These are phyloP conservation scores for Drosophila carrolli DNA, from an alignment of 1,140 invertebrate genomes.

Conservation along the genomic window DNA sequence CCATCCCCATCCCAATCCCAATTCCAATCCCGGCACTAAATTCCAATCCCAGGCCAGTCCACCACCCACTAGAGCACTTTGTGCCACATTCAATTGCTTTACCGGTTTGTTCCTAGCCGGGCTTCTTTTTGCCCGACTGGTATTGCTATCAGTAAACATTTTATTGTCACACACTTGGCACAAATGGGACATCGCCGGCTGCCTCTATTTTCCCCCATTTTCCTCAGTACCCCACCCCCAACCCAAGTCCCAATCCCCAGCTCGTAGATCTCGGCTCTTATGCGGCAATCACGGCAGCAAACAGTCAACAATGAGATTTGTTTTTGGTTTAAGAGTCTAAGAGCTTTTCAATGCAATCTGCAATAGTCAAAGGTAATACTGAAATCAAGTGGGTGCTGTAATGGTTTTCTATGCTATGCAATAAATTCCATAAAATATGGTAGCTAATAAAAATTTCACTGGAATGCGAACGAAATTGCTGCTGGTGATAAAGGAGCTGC, in stretches of 20 bases:
- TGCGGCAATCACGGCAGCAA: slow-evolving; percentile 75
- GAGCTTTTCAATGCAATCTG: slow-evolving; percentile 51
- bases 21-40: slow-evolving; percentile 12
- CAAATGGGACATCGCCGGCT: slow-evolving; percentile 68
- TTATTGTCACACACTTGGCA: slow-evolving; percentile 82
- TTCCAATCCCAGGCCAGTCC: slow-evolving; percentile 23
- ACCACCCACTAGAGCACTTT: slow-evolving; percentile 65
- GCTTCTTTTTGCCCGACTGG: slow-evolving; percentile 27
- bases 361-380: slow-evolving; percentile 40
- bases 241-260: slow-evolving; percentile 10
- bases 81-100: slow-evolving; percentile 78
- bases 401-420: slow-evolving; percentile 36
- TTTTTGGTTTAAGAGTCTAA: slow-evolving; percentile 55
- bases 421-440: slow-evolving; percentile 43
- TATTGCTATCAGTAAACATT: slow-evolving; percentile 80
- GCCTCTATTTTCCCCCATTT: slow-evolving; percentile 23
- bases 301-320: slow-evolving; percentile 76
- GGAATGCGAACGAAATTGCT: slow-evolving; percentile 10
- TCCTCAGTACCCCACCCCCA: slow-evolving; percentile 7
- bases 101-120: slow-evolving; percentile 40
- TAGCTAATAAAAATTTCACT: slow-evolving; percentile 23
- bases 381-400: slow-evolving; percentile 35
- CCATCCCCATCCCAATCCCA: slow-evolving; percentile 2
- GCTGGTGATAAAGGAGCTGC: not conserved
- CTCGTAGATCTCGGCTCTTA: slow-evolving; percentile 67